Base-by-base conservation (phyloP, 2,888 invertebrate species). In the Caenorhabditis doughertyi region DNA sequence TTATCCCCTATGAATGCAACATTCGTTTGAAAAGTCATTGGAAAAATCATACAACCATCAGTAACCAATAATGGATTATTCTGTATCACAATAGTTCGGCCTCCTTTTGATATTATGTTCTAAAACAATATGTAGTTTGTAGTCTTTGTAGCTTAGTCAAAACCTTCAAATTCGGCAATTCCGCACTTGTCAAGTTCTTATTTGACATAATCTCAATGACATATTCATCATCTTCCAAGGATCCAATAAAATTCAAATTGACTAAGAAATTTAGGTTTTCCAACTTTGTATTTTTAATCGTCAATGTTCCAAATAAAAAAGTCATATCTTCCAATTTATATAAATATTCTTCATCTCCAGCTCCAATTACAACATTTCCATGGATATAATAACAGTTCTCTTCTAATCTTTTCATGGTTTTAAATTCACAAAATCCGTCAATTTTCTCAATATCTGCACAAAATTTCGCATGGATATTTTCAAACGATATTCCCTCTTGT, bases 401-500 rank as follows among this genome's bases (percentile, higher is more conserved):
- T 18, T 35, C 25, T 18, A 55, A 7, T 3, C 4, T 23, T 2
- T 23, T 58, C 58, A 58, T 58, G 8, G 1, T 39, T 13, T 8
- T 9, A 13, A 58, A 58, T 16, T 8, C 2, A 23, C 58, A 58
- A 2, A 39, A 0, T 18, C 35, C 58, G 0, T 39, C n/a, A 9
- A 21, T 0, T 2, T 23, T 11, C 21, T 29, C 58, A 13, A 5
- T 1, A 5, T 29, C 29, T 18, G 3, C 7, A 55, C 58, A 58
- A 13, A 13, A 58, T 39, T 58, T 58, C 3, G 58, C 58, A 39
- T 58, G 58, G 23, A 58, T 21, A 58, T 58, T 58, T 13, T 13
- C 23, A 23, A 58, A 58, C 13, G 8, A 23, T 13, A 58, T 16
- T 7, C 23, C 13, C 9, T 35, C 39, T 18, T 32, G 7, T 18